Conservation (phyloP, 2,797 vertebrate genomes). For the Sebastes taczanowskii region DNA sequence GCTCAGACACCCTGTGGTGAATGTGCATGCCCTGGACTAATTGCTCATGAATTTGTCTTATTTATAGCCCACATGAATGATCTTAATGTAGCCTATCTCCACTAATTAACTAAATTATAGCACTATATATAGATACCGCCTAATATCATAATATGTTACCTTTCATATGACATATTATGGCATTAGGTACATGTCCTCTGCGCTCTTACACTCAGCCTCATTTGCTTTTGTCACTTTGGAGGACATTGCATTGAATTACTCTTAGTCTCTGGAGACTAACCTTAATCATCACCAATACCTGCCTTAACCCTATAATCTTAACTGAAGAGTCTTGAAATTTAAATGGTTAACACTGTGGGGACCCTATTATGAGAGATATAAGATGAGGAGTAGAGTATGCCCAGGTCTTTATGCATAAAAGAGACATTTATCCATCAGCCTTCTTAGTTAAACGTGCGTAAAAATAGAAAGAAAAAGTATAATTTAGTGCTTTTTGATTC, state of each 20-base stretch:
- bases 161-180: no score
- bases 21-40: neutral
- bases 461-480: neutral
- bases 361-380: neutral
- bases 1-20: neutral
- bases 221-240: neutral
- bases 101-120: neutral
- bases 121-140: no score
- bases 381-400: neutral
- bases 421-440: neutral
- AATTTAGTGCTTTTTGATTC: neutral
- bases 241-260: neutral
- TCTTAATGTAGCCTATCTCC: no score
- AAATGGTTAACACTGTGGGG: neutral
- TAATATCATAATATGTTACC: no score
- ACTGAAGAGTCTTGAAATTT: neutral
- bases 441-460: neutral
- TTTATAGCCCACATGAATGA: neutral
- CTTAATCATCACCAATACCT: neutral
- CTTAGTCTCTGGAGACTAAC: neutral
- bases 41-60: neutral
- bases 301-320: neutral
- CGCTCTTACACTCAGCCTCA: neutral
- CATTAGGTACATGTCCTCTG: no score
- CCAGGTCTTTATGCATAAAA: neutral